Evolutionary conservation across 2,113 vertebrate species (phyloP).

Genomic region (Camarhynchus parvulus): DNA sequence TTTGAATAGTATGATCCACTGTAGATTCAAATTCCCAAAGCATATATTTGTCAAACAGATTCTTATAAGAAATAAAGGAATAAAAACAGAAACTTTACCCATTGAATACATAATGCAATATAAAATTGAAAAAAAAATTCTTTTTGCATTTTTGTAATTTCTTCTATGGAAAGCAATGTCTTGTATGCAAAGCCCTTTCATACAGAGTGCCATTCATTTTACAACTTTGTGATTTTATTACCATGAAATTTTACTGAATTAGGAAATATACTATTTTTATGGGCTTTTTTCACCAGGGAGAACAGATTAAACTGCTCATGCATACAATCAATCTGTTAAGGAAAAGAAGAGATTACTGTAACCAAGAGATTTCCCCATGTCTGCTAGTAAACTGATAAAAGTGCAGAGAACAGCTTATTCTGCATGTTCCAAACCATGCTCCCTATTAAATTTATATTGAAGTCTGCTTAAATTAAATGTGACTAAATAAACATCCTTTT

Average conservation of each 20-base stretch:
- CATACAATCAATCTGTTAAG: not conserved
- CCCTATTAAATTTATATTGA: not conserved
- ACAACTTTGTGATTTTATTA: not conserved
- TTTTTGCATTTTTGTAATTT: not conserved
- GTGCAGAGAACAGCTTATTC: not conserved
- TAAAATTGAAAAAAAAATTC: not conserved
- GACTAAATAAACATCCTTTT: not conserved
- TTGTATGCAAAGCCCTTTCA: not conserved
- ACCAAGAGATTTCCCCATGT: not conserved
- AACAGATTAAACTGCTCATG: not conserved
- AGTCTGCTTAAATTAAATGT: conserved; percentile 24
- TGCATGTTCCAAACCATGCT: not conserved
- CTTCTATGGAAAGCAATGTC: not conserved
- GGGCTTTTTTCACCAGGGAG: not conserved
- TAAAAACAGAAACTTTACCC: not conserved
- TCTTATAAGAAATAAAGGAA: not conserved
- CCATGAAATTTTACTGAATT: not conserved
- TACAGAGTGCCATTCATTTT: not conserved
- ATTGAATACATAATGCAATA: not conserved
- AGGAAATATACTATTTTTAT: not conserved
- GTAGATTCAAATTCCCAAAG: not conserved
- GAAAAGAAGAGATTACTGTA: not conserved
- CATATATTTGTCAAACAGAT: not conserved
- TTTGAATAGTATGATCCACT: not conserved
- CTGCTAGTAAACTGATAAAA: not conserved